Evolutionary conservation across 1,140 invertebrate species (phyloP), one percentile per base, ranked within the genome.

Genomic region (Venturia canescens): DNA sequence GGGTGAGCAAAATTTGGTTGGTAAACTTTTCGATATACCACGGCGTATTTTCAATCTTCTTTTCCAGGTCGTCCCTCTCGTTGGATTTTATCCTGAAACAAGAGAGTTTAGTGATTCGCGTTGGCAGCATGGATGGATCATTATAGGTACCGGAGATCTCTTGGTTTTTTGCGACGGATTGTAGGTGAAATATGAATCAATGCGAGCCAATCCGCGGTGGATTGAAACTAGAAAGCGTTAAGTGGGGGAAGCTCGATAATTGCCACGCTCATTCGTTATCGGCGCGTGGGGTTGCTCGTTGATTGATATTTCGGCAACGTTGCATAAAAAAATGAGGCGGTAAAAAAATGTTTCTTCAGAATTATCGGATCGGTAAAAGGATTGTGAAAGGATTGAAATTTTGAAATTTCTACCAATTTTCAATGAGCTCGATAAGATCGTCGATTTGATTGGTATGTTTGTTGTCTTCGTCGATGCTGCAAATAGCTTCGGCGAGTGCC

Each of bases 391-490:
- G n/a, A n/a, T n/a, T n/a, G n/a, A n/a, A n/a, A n/a, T 66, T 66
- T 26, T 66, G 1, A 11, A 26, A 4, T 66, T 29, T 88, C 82
- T 88, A 88, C 18, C 84, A 86, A n/a, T 92, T 90, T 78, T 93
- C 93, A 21, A 93, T 92, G 75, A 93, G 91, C 23, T 90, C 88
- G 18, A 95, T 86, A 9, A 96, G 92, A 44, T 92, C 87, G 1
- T 94, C 91, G 69, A 96, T 94, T 84, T 96, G 93, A 72, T 94
- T 92, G 0, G 94, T 95, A 79, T 96, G 95, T 83, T 95, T 96
- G 84, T 95, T 93, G 67, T 95, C 94, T 83, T 96, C 95, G 85
- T 96, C 95, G 38, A 96, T 94, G n/a, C 94, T 95, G 84, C 96
- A 97, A 15, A 97, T 91, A 0, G 94, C 94, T 88, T 97, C 96